These are phyloP conservation scores for Capitella teleta DNA, from an alignment of 1,140 invertebrate genomes.

Conservation along the genomic window DNA sequence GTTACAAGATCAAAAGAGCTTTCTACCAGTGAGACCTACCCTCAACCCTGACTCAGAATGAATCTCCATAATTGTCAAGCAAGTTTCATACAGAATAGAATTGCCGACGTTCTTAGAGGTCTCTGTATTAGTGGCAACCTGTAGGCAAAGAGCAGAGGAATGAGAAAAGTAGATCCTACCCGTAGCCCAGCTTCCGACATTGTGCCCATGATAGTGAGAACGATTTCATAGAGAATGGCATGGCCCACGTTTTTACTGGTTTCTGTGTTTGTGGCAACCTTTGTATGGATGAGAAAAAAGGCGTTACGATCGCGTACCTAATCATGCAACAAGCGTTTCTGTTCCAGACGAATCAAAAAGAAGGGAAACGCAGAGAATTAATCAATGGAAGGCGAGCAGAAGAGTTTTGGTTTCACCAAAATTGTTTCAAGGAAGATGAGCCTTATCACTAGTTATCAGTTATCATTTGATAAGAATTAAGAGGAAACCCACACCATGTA, in stretches of 20 bases:
- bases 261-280: constrained; percentile 48
- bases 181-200: constrained; percentile 38
- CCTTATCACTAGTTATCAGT: too few species aligned
- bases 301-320: too few species aligned
- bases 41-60: constrained; percentile 86
- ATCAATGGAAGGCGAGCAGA: too few species aligned
- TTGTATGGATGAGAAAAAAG: constrained; percentile 41
- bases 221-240: constrained; percentile 42
- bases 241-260: constrained; percentile 43
- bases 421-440: too few species aligned
- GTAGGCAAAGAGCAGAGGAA: constrained; percentile 7
- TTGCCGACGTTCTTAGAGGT: constrained; percentile 97
- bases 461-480: too few species aligned
- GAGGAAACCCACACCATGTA: too few species aligned
- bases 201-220: constrained; percentile 41
- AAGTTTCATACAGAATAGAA: constrained; percentile 94
- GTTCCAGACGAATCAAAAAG: too few species aligned
- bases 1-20: too few species aligned
- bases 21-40: constrained; percentile 48
- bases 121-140: constrained; percentile 93
- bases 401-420: too few species aligned
- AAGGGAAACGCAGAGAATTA: too few species aligned
- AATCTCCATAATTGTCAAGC: constrained; percentile 96
- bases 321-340: too few species aligned
- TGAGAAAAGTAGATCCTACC: constrained; percentile 19